phyloP scores from a whole-genome alignment of 2,888 invertebrate genomes.

The Octodonta nipae region DNA sequence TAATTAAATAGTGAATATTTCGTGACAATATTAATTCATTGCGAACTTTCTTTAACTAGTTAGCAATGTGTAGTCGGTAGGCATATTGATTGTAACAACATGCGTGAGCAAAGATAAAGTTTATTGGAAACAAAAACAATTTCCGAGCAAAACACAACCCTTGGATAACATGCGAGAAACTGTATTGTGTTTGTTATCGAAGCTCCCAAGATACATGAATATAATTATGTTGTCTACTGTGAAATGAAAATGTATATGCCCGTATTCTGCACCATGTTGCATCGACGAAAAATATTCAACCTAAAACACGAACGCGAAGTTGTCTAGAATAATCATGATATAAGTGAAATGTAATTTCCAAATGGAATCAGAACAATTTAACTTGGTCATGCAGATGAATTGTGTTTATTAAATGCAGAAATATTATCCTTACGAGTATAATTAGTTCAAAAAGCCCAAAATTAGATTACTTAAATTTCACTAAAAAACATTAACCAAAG shows the following conservation, averaged over 20 bases:
- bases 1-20: no score
- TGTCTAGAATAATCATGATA: background rate
- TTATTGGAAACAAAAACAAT: constrained; percentile 16
- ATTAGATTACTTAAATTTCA: no score
- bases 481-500: no score
- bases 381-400: no score
- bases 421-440: no score
- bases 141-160: constrained; percentile 15
- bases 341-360: no score
- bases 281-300: background rate
- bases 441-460: no score
- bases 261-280: background rate
- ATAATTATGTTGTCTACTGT: constrained; percentile 22
- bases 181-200: constrained; percentile 15
- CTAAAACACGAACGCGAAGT: background rate
- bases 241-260: constrained; percentile 11
- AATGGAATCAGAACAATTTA: no score
- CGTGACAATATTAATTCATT: no score
- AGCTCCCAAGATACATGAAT: constrained; percentile 19
- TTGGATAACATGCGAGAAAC: constrained; percentile 4
- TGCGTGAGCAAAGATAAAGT: constrained; percentile 13
- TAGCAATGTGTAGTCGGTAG: no score
- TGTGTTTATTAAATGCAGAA: no score
- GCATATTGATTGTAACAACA: constrained; percentile 7
- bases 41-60: no score